Conservation (phyloP, 2,113 vertebrate species). For the Corythornis madagascariensis region DNA sequence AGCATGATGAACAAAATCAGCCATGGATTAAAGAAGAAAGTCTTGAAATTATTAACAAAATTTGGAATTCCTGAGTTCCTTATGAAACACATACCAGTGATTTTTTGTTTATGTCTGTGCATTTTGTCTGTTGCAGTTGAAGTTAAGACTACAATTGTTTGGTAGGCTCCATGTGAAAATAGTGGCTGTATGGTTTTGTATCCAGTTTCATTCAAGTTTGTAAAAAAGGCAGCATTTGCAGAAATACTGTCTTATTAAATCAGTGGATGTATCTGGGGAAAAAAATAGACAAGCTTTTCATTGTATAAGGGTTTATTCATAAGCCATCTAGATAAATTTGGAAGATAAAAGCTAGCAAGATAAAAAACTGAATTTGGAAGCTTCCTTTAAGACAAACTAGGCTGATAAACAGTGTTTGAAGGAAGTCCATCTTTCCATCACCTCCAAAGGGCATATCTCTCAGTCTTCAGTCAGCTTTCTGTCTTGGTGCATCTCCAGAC, state of each 20-base stretch:
- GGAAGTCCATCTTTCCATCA: neutral
- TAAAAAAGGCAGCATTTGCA: neutral
- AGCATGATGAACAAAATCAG: neutral
- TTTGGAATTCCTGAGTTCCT: neutral
- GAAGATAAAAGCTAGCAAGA: neutral
- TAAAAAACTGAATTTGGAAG: neutral
- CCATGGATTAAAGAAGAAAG: conserved; percentile 20
- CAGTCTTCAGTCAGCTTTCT: neutral
- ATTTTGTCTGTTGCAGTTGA: neutral
- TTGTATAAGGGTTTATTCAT: neutral
- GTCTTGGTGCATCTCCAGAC: neutral
- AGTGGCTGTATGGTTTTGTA: neutral
- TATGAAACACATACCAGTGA: neutral
- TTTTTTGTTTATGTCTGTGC: neutral
- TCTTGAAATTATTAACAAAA: conserved; percentile 8
- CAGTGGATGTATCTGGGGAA: neutral
- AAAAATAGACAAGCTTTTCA: neutral
- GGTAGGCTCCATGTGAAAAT: neutral
- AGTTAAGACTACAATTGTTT: neutral
- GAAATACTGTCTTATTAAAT: neutral
- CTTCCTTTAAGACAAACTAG: neutral
- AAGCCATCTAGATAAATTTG: neutral
- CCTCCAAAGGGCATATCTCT: rapidly evolving
- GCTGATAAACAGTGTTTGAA: neutral
- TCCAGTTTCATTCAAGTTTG: neutral